Percentiles rank a stretch among this genome's conserved stretches.
These are phyloP conservation scores for Ptychadena robeensis DNA, from an alignment of 2,797 vertebrate species.

Conservation along the genomic window DNA sequence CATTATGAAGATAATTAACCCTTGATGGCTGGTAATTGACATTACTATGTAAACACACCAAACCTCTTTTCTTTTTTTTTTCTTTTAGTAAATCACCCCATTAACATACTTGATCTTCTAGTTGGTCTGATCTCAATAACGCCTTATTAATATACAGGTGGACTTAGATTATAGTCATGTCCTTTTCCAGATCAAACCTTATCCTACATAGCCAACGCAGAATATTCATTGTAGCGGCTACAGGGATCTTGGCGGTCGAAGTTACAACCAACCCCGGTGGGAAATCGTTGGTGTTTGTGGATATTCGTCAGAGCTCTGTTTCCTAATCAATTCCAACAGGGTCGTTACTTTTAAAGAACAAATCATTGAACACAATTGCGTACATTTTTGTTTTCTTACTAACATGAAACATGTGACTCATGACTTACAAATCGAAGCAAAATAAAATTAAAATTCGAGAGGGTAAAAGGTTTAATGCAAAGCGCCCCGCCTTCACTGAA, in stretches of 20 bases:
- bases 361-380: not conserved
- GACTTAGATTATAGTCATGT: not conserved
- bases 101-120: too few species aligned
- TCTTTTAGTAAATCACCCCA: too few species aligned
- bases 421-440: constrained; percentile 1
- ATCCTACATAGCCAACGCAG: not conserved
- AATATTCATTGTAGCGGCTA: not conserved
- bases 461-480: constrained; percentile 60
- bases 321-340: not conserved
- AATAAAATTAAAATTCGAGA: constrained; percentile 52
- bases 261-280: not conserved
- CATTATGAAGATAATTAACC: too few species aligned
- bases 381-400: not conserved
- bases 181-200: not conserved
- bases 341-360: not conserved
- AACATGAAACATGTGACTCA: not conserved
- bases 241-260: too few species aligned
- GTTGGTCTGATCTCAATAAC: too few species aligned
- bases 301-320: not conserved
- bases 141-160: not conserved
- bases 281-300: not conserved
- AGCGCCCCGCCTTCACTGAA: constrained; percentile 87
- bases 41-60: too few species aligned
- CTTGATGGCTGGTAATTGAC: too few species aligned
- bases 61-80: too few species aligned